These are phyloP conservation scores for Orbicella faveolata DNA, from an alignment of 64 coral and sea anemone species.

Conservation along the genomic window DNA sequence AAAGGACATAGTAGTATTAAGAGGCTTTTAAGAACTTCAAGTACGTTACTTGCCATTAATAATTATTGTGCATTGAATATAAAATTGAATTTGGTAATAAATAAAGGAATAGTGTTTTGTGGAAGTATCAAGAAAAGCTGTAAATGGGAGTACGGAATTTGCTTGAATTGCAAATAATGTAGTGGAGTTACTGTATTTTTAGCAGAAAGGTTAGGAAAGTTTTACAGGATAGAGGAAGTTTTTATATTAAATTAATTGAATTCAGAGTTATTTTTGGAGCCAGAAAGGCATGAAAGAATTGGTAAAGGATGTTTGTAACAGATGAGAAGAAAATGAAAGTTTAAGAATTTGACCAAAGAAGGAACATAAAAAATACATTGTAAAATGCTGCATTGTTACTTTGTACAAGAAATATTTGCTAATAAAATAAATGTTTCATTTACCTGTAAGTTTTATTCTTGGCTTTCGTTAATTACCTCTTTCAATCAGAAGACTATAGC, in stretches of 20 bases:
- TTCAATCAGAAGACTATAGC: not conserved
- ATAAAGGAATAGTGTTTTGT: not conserved
- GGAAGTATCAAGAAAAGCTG: not conserved
- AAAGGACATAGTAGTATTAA: not conserved
- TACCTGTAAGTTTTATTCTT: too few relatives aligned
- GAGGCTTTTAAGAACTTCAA: not conserved
- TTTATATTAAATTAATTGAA: not conserved
- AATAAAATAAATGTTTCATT: not conserved
- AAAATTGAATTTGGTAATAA: not conserved
- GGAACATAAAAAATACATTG: too few relatives aligned
- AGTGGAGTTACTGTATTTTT: not conserved
- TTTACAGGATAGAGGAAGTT: not conserved
- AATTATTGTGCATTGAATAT: not conserved
- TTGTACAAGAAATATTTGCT: not conserved
- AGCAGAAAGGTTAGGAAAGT: too few relatives aligned
- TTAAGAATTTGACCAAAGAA: too few relatives aligned
- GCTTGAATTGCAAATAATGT: not conserved
- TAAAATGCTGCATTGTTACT: not conserved
- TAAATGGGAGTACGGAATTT: not conserved
- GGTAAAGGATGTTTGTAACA: not conserved
- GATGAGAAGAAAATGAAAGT: not conserved
- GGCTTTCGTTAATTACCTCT: not conserved
- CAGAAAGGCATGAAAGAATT: not conserved
- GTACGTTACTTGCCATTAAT: not conserved
- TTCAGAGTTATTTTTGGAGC: slow-evolving; percentile 4